Base-by-base conservation (phyloP, 2,888 invertebrate genomes). In the Protula sp. region DNA sequence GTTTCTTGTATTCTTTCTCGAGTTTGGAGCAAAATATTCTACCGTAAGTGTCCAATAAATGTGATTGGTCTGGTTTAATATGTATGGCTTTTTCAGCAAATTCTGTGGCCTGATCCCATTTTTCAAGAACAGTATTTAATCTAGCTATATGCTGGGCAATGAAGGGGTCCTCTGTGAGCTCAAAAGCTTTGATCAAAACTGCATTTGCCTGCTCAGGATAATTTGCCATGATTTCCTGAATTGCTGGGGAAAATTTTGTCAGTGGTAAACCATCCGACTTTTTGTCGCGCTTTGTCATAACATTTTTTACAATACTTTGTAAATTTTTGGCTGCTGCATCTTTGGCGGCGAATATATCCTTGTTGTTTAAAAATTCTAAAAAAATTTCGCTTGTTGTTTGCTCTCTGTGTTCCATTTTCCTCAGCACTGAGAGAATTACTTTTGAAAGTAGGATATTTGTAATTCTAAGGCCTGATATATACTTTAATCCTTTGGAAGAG, bases 131-230 rank as follows among this genome's bases (percentile, higher is more conserved):
- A n/a, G 72, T 72, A 57, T 68, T 67, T 48, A 69, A 63, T 28
- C 73, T 57, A 3, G 73, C 67, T 22, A 72, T 62, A 30, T 71
- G 70, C 55, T 73, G 73, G 2, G 71, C 71, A 19, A 73, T 64
- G 67, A 72, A 70, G 2, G 72, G 67, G 58, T 73, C 72, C 19
- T 66, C 56, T 26, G 70, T 68, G 22, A 66, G 66, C 19, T 66
- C 55, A 54, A 67, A 70, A 30, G 64, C 70, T 28, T 54, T 63
- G 14, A 61, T 57, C 52, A 71, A 63, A 14, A 70, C 64, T 9
- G 55, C 53, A 3, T 66, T 62, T 19, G 71, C 71, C 27, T 50
- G 60, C 14, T 69, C 68, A 30, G 54, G 63, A 51, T 67, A 65
- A 19, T 59, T 52, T 27, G 62, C 57, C 1, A 58, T 54, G 2